A percentile compares a stretch with the other conserved stretches of the same genome.
Conservation (phyloP, 2,888 invertebrate species). For the Monopis laevigella region DNA sequence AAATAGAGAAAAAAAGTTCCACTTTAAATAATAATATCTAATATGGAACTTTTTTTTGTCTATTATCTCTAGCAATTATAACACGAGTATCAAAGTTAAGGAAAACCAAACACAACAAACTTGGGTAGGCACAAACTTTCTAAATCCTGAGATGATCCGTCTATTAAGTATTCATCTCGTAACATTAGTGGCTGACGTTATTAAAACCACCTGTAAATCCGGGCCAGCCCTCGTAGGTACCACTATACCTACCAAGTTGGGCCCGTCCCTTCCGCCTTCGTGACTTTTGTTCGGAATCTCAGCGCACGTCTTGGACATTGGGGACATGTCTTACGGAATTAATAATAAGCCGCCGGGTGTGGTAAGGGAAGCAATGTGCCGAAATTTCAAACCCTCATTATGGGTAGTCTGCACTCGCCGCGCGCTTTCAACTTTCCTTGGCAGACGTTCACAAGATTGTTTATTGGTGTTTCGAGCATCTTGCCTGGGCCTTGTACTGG, state of each 20-base stretch:
- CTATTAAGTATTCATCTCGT: slow-evolving; percentile 66
- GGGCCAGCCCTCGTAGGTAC: neutral
- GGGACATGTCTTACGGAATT: slow-evolving; percentile 69
- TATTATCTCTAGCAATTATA: too few species aligned
- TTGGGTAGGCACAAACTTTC: slow-evolving; percentile 11
- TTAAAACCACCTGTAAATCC: slow-evolving; percentile 67
- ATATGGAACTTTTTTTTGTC: too few species aligned
- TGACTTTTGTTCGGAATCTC: slow-evolving; percentile 68
- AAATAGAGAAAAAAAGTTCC: too few species aligned
- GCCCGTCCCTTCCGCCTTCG: slow-evolving; percentile 49
- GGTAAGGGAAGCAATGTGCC: slow-evolving; percentile 62
- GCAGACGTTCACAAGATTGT: slow-evolving; percentile 32
- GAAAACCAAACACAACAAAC: neutral
- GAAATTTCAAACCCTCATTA: slow-evolving; percentile 67
- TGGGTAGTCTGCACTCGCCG: slow-evolving; percentile 58
- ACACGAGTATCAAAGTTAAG: too few species aligned
- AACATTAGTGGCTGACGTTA: slow-evolving; percentile 61
- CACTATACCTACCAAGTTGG: slow-evolving; percentile 12
- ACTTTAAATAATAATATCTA: too few species aligned
- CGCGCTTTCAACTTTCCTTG: slow-evolving; percentile 50
- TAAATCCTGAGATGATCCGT: slow-evolving; percentile 42
- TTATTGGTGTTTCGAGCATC: slow-evolving; percentile 59
- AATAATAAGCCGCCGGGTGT: slow-evolving; percentile 66
- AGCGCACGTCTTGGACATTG: slow-evolving; percentile 68
- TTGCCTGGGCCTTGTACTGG: slow-evolving; percentile 41